A percentile compares a stretch with the other conserved stretches of the same genome.
Evolutionary conservation across 2,888 invertebrate species (phyloP).

Genomic region (Drosophila recens): DNA sequence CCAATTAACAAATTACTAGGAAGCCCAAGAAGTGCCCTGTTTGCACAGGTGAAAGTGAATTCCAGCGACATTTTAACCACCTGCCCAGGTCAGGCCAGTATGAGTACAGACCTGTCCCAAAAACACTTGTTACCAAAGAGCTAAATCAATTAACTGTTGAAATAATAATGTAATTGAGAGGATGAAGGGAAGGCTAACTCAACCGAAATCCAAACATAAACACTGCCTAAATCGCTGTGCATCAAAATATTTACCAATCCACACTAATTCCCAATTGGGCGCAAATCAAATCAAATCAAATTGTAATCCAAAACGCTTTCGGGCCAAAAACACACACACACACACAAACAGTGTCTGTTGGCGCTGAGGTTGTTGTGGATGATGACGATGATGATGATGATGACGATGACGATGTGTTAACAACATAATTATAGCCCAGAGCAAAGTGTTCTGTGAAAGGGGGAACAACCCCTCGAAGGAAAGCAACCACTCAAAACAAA

Average conservation of each 20-base stretch:
- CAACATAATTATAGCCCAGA: conserved; percentile 83
- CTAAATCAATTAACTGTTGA: conserved; percentile 67
- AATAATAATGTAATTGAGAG: conserved; percentile 43
- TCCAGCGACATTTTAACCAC: conserved; percentile 37
- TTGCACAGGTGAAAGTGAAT: conserved; percentile 52
- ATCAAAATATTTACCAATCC: conserved; percentile 82
- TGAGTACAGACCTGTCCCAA: not conserved
- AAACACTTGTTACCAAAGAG: conserved; percentile 31
- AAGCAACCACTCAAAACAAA: conserved; percentile 72
- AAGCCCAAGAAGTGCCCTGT: conserved; percentile 7
- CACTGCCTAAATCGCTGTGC: conserved; percentile 57
- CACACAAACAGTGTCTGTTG: conserved; percentile 28
- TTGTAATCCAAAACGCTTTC: conserved; percentile 78
- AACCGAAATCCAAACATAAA: conserved; percentile 58
- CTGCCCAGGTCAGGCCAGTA: conserved; percentile 23
- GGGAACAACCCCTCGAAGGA: conserved; percentile 63
- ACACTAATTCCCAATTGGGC: conserved; percentile 82
- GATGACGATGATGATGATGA: conserved; percentile 39
- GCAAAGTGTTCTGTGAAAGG: conserved; percentile 67
- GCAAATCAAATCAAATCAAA: conserved; percentile 77
- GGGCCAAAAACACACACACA: conserved; percentile 50
- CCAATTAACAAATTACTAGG: not conserved
- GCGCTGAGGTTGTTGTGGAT: conserved; percentile 35
- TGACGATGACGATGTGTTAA: conserved; percentile 83
- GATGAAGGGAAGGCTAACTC: conserved; percentile 5